Conservation (phyloP, 2,797 vertebrate genomes). For the Glossophaga mutica region DNA sequence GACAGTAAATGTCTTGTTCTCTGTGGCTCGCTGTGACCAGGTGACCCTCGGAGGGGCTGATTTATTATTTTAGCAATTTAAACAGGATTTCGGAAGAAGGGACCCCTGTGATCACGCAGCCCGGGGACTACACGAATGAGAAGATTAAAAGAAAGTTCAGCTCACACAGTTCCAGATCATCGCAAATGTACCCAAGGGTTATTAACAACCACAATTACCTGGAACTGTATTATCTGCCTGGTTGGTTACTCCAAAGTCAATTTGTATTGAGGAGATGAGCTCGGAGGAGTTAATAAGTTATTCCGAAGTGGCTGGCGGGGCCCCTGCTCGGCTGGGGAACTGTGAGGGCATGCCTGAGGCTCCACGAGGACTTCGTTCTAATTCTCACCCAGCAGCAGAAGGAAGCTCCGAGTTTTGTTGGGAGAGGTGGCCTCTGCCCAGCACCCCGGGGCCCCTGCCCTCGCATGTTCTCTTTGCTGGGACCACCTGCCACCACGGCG, state of each 20-base stretch:
- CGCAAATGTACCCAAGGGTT: conserved; percentile 47
- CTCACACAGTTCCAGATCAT: conserved; percentile 31
- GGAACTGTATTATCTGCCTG: conserved; percentile 48
- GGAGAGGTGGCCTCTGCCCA: neutral
- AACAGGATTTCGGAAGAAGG: conserved; percentile 42
- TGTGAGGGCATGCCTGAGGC: neutral
- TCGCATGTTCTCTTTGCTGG: neutral
- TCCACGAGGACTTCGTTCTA: neutral
- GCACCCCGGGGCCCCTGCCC: rapidly evolving
- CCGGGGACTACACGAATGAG: conserved; percentile 37
- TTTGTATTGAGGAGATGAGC: neutral
- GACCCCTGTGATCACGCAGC: conserved; percentile 23
- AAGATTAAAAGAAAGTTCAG: conserved; percentile 61
- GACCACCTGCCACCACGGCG: neutral
- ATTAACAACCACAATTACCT: conserved; percentile 59
- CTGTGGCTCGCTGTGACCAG: conserved; percentile 45
- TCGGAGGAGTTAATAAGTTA: conserved; percentile 8
- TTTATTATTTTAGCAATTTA: conserved; percentile 69
- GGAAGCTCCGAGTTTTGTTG: neutral
- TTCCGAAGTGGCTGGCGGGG: neutral
- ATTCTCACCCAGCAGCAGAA: neutral
- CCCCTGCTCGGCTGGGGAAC: neutral
- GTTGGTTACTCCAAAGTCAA: conserved; percentile 49
- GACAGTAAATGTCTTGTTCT: conserved; percentile 16
- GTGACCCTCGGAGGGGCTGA: conserved; percentile 48